Evolutionary conservation across 2,113 vertebrate species (phyloP), one percentile per base, ranked within the genome.

Genomic region (Esox niger): DNA sequence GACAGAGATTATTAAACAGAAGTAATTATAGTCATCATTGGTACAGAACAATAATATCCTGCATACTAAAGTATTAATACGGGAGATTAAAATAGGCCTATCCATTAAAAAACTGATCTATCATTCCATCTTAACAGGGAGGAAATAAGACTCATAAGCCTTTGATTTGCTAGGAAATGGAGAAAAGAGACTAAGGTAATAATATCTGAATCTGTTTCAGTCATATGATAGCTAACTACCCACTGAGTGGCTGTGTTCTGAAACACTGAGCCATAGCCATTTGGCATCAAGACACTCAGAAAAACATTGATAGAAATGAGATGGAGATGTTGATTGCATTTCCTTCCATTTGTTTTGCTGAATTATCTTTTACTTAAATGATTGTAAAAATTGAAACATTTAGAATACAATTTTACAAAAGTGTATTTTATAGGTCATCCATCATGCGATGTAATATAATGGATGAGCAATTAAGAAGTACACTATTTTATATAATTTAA

Each of bases 31-130:
- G 90, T 89, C 88, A n/a, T n/a, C n/a, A 88, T 92, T 88, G 88
- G 86, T 88, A 91, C 84, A 89, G 91, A 92, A 93, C 90, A 92
- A 92, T 93, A 91, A 93, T 93, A 91, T 93, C 91, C 91, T 92
- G 91, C 84, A 87, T 85, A 87, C 87, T 93, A 88, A 93, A 92
- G 82, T 90, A 91, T 93, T 92, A 87, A 93, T 92, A 89, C 66
- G 75, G 76, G 88, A 90, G 87, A 92, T 92, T 90, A 92, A 92
- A 92, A 92, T 92, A 92, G 90, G 86, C 82, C 87, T 87, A 93
- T 92, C 90, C 89, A 93, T 91, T 92, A 91, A 85, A 91, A 77
- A 71, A 86, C 86, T 85, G 81, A 91, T 92, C 88, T 89, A 91
- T 93, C 88, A 91, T 91, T 89, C 85, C 84, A 87, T 91, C 88